Evolutionary conservation across 30 jellyfish, hydroid and myxozoan species (phyloP).

Genomic region (Calvadosia cruxmelitensis): DNA sequence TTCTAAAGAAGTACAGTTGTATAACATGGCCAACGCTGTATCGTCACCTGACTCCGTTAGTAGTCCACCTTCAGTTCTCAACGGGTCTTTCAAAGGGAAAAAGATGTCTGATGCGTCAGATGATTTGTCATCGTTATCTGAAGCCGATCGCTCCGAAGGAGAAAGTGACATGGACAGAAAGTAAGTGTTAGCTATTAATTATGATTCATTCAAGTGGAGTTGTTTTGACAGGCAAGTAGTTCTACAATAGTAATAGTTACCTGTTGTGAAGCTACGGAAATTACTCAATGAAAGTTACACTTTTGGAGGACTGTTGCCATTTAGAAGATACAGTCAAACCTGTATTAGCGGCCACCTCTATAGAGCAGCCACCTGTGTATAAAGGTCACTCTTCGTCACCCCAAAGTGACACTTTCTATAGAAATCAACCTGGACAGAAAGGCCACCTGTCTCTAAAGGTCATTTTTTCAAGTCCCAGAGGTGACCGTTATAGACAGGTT

Average conservation of each 20-base stretch:
- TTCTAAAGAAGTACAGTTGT: not conserved
- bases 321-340: not conserved
- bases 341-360: not conserved
- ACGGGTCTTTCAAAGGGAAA: not conserved
- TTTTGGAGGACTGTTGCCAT: too few relatives aligned
- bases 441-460: not conserved
- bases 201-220: too few relatives aligned
- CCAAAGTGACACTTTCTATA: not conserved
- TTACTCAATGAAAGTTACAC: too few relatives aligned
- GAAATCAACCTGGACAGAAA: not conserved
- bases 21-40: not conserved
- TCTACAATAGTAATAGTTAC: too few relatives aligned
- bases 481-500: not conserved
- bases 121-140: not conserved
- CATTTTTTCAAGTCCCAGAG: not conserved
- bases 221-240: too few relatives aligned
- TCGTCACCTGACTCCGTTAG: not conserved
- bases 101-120: not conserved
- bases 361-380: not conserved
- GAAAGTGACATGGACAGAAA: not conserved
- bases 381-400: not conserved
- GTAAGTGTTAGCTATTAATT: not conserved
- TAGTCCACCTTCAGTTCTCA: not conserved
- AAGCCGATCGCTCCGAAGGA: not conserved
- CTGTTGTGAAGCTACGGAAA: too few relatives aligned